Conservation (phyloP, 2,797 vertebrate genomes). For the Sebastes hubbsi region DNA sequence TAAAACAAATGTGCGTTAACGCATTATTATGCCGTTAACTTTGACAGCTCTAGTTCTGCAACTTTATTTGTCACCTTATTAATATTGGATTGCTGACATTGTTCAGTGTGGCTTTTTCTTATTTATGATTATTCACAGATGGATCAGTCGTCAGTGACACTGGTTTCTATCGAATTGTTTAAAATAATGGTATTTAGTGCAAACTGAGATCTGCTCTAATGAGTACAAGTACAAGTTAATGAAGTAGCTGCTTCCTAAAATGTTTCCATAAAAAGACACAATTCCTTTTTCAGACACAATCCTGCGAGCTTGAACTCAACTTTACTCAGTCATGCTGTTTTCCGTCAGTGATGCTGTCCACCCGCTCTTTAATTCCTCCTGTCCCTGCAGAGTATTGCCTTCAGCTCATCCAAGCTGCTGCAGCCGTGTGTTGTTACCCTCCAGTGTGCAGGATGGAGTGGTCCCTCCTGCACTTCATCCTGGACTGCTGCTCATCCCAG, state of each 20-base stretch:
- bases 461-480: background rate
- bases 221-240: background rate
- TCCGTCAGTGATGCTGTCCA: constrained; percentile 13
- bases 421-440: background rate
- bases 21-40: too few relatives aligned
- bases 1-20: too few relatives aligned
- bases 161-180: background rate
- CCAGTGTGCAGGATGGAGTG: constrained; percentile 3
- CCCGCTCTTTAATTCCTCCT: constrained; percentile 7
- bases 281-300: background rate
- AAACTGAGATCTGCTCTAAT: background rate
- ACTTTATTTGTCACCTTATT: background rate
- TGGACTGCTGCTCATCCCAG: background rate
- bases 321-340: background rate
- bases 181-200: background rate
- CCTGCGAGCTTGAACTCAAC: background rate
- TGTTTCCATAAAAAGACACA: background rate
- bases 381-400: constrained; percentile 14
- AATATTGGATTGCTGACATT: background rate
- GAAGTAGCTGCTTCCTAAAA: background rate
- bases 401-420: constrained; percentile 38
- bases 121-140: background rate
- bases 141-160: background rate
- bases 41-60: background rate
- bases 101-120: background rate